Conservation (phyloP, 2,888 invertebrate genomes). For the Acanthosepion lycidas region DNA sequence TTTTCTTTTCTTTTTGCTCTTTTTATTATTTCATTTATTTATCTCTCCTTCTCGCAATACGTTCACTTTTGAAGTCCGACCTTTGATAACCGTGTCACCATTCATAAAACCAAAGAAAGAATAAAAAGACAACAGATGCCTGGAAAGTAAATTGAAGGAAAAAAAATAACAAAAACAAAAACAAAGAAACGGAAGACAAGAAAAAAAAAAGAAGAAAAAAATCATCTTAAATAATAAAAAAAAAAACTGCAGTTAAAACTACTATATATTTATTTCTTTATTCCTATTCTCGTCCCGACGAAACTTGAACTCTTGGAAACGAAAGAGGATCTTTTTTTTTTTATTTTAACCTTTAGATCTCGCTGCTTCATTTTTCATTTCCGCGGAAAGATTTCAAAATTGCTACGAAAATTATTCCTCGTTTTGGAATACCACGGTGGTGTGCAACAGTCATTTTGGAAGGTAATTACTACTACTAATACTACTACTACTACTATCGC, state of each 20-base stretch:
- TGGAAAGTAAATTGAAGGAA: neutral
- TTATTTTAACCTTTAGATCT: neutral
- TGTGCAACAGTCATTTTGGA: slow-evolving; percentile 10
- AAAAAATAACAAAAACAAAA: neutral
- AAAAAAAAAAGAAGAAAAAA: too few relatives aligned
- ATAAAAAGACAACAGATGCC: neutral
- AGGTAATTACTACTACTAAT: neutral
- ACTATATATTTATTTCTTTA: neutral
- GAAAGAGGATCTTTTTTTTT: neutral
- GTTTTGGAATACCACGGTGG: slow-evolving; percentile 33
- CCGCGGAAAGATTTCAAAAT: slow-evolving; percentile 18
- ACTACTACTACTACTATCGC: neutral
- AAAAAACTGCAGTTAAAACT: neutral
- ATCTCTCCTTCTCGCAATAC: neutral
- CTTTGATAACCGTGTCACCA: neutral
- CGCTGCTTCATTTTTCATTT: neutral
- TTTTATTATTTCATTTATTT: neutral
- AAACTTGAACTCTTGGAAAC: neutral
- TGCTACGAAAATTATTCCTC: slow-evolving; percentile 33
- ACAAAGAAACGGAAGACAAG: neutral
- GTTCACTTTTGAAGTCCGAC: neutral
- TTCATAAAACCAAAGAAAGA: neutral
- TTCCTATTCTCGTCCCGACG: neutral
- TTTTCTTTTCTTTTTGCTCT: too few relatives aligned
- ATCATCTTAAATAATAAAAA: too few relatives aligned